Evolutionary conservation across 2,888 invertebrate genomes (phyloP).

Genomic region (Polydrusus cervinus): DNA sequence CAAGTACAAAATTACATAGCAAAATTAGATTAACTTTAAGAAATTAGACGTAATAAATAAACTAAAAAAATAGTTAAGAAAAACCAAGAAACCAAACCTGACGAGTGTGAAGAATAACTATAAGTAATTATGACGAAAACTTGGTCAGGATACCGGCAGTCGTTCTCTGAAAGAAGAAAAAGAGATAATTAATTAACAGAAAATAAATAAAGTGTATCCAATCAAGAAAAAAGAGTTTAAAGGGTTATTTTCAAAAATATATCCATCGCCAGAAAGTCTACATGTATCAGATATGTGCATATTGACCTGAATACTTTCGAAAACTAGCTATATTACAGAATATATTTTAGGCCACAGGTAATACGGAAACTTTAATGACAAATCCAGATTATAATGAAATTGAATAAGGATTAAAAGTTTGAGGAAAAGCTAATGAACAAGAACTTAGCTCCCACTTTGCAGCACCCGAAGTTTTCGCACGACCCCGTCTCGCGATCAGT

Average conservation of each 20-base stretch:
- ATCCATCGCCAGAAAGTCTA: too few relatives aligned
- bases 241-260: neutral
- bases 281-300: too few relatives aligned
- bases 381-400: too few relatives aligned
- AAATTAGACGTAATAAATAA: slow-evolving; percentile 30
- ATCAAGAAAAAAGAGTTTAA: neutral
- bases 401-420: too few relatives aligned
- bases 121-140: slow-evolving; percentile 72
- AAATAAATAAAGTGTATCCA: neutral
- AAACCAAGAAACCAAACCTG: slow-evolving; percentile 45
- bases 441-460: too few relatives aligned
- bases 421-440: too few relatives aligned
- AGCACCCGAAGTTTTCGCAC: too few relatives aligned
- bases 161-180: slow-evolving; percentile 74
- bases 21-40: slow-evolving; percentile 25
- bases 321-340: too few relatives aligned
- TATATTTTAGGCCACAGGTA: too few relatives aligned
- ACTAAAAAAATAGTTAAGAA: slow-evolving; percentile 50
- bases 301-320: too few relatives aligned
- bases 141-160: slow-evolving; percentile 80
- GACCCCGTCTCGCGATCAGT: too few relatives aligned
- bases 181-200: slow-evolving; percentile 58
- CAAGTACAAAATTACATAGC: neutral
- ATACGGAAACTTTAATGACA: too few relatives aligned
- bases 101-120: slow-evolving; percentile 56